A percentile compares a stretch with the other conserved stretches of the same genome.
Conservation (phyloP, 2,888 invertebrate genomes). For the Poecilus cupreus region DNA sequence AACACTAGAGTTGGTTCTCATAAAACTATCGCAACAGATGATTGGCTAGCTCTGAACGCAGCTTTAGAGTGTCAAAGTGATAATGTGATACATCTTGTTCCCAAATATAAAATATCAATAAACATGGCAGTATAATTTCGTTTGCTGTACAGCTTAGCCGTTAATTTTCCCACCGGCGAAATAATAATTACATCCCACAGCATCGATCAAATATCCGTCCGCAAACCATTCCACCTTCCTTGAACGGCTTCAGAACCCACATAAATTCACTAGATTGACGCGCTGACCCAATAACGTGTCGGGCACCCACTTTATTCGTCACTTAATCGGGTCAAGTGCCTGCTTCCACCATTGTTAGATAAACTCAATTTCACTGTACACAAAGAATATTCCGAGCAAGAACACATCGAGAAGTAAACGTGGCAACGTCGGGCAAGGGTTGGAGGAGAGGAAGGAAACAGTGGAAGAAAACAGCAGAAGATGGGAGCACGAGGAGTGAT, state of each 20-base stretch:
- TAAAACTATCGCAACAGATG: too few relatives aligned
- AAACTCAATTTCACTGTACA: constrained; percentile 24
- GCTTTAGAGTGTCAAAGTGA: too few relatives aligned
- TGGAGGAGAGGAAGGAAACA: background rate
- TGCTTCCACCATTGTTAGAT: constrained; percentile 8
- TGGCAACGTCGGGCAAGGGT: background rate
- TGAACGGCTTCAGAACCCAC: constrained; percentile 6
- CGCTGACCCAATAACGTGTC: constrained; percentile 29
- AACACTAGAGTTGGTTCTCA: too few relatives aligned
- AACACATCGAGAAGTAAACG: background rate
- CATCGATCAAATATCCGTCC: constrained; percentile 31
- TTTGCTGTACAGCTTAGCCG: constrained; percentile 16
- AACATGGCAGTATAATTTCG: background rate
- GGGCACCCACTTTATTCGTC: constrained; percentile 26
- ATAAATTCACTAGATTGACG: constrained; percentile 31
- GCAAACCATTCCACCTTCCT: constrained; percentile 1
- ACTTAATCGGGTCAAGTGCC: constrained; percentile 32
- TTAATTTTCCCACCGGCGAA: constrained; percentile 10
- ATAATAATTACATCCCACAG: constrained; percentile 33
- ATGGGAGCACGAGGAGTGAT: background rate
- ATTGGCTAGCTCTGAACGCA: too few relatives aligned
- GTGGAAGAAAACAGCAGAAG: background rate
- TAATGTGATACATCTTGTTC: too few relatives aligned
- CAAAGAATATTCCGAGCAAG: constrained; percentile 26
- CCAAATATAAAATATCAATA: background rate